Evolutionary conservation across 2,888 invertebrate genomes (phyloP).

Genomic region (Epicampocera succincta): DNA sequence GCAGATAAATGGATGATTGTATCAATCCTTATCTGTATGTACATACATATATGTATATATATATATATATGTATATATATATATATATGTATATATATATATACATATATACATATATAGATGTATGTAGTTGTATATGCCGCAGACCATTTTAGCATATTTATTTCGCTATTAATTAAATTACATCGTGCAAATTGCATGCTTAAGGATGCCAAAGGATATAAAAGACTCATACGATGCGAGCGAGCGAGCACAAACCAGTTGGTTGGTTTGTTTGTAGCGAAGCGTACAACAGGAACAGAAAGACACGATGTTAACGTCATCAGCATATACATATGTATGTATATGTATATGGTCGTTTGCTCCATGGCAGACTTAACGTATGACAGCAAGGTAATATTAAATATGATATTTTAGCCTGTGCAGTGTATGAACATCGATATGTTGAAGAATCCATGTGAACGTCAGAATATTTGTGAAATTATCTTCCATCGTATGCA

Average conservation of each 20-base stretch:
- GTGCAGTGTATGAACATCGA: neutral
- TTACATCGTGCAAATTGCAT: slow-evolving; percentile 79
- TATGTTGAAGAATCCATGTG: neutral
- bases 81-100: no score
- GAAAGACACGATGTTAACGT: slow-evolving; percentile 29
- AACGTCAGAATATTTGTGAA: neutral
- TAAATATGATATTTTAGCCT: slow-evolving; percentile 1
- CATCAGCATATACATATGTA: neutral
- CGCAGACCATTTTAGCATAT: slow-evolving; percentile 76
- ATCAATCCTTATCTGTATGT: slow-evolving; percentile 26
- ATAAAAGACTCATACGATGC: slow-evolving; percentile 46
- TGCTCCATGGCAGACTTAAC: slow-evolving; percentile 9
- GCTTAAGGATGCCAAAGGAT: slow-evolving; percentile 71
- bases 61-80: no score
- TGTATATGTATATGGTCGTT: no score
- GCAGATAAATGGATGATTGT: slow-evolving; percentile 10
- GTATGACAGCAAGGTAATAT: slow-evolving; percentile 55
- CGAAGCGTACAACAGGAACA: slow-evolving; percentile 16
- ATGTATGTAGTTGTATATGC: slow-evolving; percentile 31
- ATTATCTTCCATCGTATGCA: no score
- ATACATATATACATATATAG: no score
- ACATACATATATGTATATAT: no score
- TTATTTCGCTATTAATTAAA: slow-evolving; percentile 80
- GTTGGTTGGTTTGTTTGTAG: neutral
- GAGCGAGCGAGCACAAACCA: neutral